phyloP scores from a whole-genome alignment of 2,888 invertebrate species.

The Caenorhabditis imperialis region DNA sequence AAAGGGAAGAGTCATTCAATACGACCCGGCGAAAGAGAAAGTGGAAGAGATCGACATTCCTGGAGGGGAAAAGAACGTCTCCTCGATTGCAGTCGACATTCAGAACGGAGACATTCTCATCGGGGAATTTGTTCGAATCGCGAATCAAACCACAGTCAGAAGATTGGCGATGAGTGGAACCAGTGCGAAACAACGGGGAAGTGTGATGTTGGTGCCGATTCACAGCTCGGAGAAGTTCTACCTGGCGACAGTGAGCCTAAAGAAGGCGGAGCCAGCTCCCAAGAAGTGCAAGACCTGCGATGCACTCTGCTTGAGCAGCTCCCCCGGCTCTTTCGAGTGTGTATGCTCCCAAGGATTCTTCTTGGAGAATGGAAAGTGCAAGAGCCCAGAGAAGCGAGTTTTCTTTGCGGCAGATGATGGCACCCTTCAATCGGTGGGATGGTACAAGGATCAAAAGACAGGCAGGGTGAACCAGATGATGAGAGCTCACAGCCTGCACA shows the following conservation, averaged over 20 bases:
- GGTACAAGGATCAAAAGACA: constrained; percentile 18
- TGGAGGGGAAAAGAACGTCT: constrained; percentile 40
- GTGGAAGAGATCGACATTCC: constrained; percentile 20
- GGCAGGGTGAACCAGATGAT: constrained; percentile 15
- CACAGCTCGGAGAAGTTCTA: constrained; percentile 25
- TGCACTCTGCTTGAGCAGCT: constrained; percentile 22
- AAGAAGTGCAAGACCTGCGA: constrained; percentile 5
- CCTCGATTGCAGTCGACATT: constrained; percentile 30
- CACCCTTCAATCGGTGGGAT: constrained; percentile 30
- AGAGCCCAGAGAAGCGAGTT: constrained; percentile 14
- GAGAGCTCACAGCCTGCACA: constrained; percentile 32
- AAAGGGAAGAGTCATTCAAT: constrained; percentile 17
- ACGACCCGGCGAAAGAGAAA: constrained; percentile 1
- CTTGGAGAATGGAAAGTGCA: constrained; percentile 23
- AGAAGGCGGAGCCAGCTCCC: background rate
- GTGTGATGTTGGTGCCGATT: constrained; percentile 21
- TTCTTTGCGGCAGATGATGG: constrained; percentile 35
- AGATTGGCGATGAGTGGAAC: constrained; percentile 20
- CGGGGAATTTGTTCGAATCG: constrained; percentile 24
- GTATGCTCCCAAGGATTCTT: constrained; percentile 34
- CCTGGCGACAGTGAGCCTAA: constrained; percentile 10
- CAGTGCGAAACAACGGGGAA: constrained; percentile 15
- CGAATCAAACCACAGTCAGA: constrained; percentile 32
- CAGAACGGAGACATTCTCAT: constrained; percentile 41
- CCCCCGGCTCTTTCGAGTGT: constrained; percentile 5